Base-by-base conservation (phyloP, 2,888 invertebrate genomes). In the Leuctra nigra region DNA sequence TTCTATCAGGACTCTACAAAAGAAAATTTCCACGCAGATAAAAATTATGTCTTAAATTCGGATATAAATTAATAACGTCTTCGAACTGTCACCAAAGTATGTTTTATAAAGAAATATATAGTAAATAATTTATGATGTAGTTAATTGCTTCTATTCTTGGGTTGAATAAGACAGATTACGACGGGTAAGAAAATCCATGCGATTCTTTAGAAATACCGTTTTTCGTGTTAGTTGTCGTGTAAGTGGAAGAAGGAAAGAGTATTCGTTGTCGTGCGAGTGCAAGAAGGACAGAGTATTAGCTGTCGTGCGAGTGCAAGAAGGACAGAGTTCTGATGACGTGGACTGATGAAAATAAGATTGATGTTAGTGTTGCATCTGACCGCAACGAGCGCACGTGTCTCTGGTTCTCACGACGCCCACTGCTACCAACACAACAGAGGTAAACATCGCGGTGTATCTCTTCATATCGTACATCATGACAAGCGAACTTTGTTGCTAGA, bases 331-430 rank as follows among this genome's bases (percentile, higher is more conserved):
- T 39, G 13, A 14, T 39, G 39, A 16, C 2, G 39, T 7, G 20
- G 39, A 39, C 16, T 7, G 39, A 39, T n/a, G 39, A 16, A 39
- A 39, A 39, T 39, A 39, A 39, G 39, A 39, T 39, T 39, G 39
- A 39, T 39, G 39, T 39, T 39, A 20, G 39, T 14, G 20, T 14
- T 39, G 39, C 39, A 16, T 9, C 39, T 9, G 18, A 18, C 39
- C 2, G 39, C 39, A 11, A 3, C 39, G 2, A 20, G n/a, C 7
- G 39, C 39, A 39, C 39, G 20, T 39, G 39, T 20, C 9, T 20
- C 20, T 39, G 20, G 16, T 39, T 39, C 39, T 39, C 39, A 39
- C n/a, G n/a, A n/a, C 39, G 39, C 39, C 39, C 39, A 39, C 39
- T 20, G 16, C 39, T 13, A 14, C 9, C 39, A 16, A 16, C 16